Base-by-base conservation (phyloP, 2,113 vertebrate species). In the Amphilophus citrinellus region DNA sequence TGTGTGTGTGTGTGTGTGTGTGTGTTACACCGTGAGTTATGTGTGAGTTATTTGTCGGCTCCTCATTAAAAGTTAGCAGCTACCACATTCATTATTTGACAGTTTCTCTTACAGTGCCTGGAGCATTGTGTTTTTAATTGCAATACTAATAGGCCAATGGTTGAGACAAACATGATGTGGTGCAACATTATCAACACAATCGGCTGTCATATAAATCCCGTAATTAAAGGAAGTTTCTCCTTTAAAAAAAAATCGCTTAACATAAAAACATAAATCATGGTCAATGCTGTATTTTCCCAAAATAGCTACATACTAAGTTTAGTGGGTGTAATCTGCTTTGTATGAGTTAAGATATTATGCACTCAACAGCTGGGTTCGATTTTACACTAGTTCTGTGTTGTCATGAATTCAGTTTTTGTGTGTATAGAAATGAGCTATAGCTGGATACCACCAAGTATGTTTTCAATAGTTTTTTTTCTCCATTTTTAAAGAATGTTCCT, bases 51-150 rank as follows among this genome's bases (percentile, higher is more conserved):
- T 82, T 76, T 71, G 39, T 79, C 66, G 60, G 66, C 44, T 77
- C 76, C 87, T 89, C 88, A 89, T 93, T 93, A 90, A 84, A 88
- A 83, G 30, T 68, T 80, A 76, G 77, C 73, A 79, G 77, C 6
- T 32, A 59, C 71, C 75, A 61, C 63, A 75, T 44, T 91, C 27
- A 82, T 77, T 91, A 88, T 86, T 83, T 90, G 80, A 83, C 65
- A 66, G 60, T 90, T 90, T 86, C 57, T n/a, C 57, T 44, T 73
- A 76, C 80, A 80, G 32, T 76, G 61, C 87, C 82, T 44, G 20
- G 20, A 86, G 87, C 84, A 59, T 84, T 87, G 83, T 88, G 61
- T 79, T 88, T 87, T 87, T 87, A 86, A 88, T 89, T 91, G 78
- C 76, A 77, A 24, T 73, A 66, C 76, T 85, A 87, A 77, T 71